Base-by-base conservation (phyloP, 2,113 vertebrate genomes). In the Toxotes jaculatrix region DNA sequence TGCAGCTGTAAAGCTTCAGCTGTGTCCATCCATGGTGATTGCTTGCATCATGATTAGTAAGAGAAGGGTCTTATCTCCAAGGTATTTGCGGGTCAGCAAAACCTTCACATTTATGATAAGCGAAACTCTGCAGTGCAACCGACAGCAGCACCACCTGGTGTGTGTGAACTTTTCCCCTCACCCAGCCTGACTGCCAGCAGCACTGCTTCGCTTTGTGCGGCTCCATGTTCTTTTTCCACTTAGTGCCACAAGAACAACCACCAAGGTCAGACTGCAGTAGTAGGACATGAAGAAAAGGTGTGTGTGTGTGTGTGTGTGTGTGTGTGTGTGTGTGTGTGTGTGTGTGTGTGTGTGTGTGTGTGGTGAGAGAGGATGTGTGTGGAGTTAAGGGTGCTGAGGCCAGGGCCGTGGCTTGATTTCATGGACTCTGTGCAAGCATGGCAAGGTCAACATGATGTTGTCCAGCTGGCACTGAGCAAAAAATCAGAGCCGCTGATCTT, bases 391-490 rank as follows among this genome's bases (percentile, higher is more conserved):
- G 60, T 77, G 63, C 34, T 42, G 73, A 81, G 80, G 87, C 84
- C 85, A 85, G 71, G 62, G 70, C 76, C 4, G n/a, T 69, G 84
- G 72, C 71, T 88, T 89, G 61, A 81, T 88, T 92, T 83, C 65
- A 87, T 88, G 66, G 79, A 79, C 69, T 84, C 45, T 4, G 38
- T 84, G 73, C 81, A 83, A 89, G 77, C 86, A 82, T 3, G 62
- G 84, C 88, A 91, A 91, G 90, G 92, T 91, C 90, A 88, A 71
- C 42, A 5, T 70, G 84, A 73, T 75, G 80, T 79, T 67, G 68
- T 90, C 93, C 92, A 92, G 90, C 88, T 92, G 90, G 91, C 91
- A 89, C 72, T 21, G n/a, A 84, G 66, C 40, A 53, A 45, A 69
- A 51, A n/a, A 81, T 83, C 72, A 31, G 68, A 80, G 77, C 57